phyloP scores from a whole-genome alignment of 2,888 invertebrate species.

The Aethes cnicana region DNA sequence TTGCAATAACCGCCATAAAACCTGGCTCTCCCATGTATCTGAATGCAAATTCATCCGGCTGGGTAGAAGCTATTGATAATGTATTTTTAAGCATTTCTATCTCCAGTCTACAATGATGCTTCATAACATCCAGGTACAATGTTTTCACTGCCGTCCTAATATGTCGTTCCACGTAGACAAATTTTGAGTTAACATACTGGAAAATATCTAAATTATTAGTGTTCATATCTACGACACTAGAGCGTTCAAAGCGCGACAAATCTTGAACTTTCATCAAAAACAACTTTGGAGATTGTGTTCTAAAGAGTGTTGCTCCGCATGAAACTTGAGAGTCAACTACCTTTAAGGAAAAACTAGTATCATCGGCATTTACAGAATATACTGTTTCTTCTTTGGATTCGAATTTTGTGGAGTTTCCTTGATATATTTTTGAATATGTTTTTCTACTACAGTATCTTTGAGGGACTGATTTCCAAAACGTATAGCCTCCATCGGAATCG shows the following conservation, averaged over 20 bases:
- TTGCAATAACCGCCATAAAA: neutral
- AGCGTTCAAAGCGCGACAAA: neutral
- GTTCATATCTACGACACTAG: neutral
- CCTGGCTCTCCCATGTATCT: slow-evolving; percentile 1
- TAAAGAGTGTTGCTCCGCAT: neutral
- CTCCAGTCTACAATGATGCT: neutral
- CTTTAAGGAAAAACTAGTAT: neutral
- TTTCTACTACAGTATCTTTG: neutral
- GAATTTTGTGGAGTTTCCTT: neutral
- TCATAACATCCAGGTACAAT: neutral
- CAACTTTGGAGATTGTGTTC: neutral
- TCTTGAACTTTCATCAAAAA: neutral
- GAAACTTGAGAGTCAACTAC: neutral
- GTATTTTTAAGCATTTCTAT: neutral
- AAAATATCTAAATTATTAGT: neutral
- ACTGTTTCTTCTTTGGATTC: neutral
- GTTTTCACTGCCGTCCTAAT: neutral
- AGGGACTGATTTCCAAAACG: neutral
- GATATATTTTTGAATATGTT: neutral
- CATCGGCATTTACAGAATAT: neutral
- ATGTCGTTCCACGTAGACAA: neutral
- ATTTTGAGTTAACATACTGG: neutral
- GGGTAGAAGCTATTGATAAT: neutral
- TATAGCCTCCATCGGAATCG: neutral
- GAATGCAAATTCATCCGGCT: slow-evolving; percentile 4